Evolutionary conservation across 2,113 vertebrate genomes (phyloP).

Genomic region (Chaetodon trifascialis): DNA sequence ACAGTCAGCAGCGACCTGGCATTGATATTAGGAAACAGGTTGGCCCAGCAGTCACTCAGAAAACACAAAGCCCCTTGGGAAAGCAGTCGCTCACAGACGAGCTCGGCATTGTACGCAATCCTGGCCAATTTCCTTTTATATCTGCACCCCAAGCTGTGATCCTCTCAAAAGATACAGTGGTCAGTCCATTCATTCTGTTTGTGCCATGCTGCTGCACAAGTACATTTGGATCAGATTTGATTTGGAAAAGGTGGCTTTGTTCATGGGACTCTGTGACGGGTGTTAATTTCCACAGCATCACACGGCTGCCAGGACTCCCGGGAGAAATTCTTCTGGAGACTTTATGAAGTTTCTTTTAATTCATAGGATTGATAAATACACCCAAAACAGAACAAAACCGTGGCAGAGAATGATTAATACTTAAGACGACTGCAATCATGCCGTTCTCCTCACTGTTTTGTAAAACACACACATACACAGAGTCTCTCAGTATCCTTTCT

Average conservation of each 20-base stretch:
- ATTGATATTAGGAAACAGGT: conserved; percentile 12
- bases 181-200: not conserved
- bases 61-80: conserved; percentile 11
- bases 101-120: not conserved
- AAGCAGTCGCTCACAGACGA: not conserved
- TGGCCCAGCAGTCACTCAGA: conserved; percentile 20
- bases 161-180: not conserved
- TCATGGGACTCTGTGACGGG: conserved; percentile 23
- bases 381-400: conserved; percentile 11
- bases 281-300: conserved; percentile 42
- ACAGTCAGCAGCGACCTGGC: not conserved
- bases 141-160: not conserved
- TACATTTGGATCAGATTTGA: conserved; percentile 16
- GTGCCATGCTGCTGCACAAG: not conserved
- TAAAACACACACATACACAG: not conserved
- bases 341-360: not conserved
- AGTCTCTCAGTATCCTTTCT: not conserved
- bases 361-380: not conserved
- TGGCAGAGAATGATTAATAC: not conserved
- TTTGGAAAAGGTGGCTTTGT: conserved; percentile 2
- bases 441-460: not conserved
- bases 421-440: not conserved
- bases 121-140: not conserved
- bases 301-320: not conserved
- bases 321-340: conserved; percentile 8